Evolutionary conservation across 2,888 invertebrate genomes (phyloP).

Genomic region (Meandrusa payeni): DNA sequence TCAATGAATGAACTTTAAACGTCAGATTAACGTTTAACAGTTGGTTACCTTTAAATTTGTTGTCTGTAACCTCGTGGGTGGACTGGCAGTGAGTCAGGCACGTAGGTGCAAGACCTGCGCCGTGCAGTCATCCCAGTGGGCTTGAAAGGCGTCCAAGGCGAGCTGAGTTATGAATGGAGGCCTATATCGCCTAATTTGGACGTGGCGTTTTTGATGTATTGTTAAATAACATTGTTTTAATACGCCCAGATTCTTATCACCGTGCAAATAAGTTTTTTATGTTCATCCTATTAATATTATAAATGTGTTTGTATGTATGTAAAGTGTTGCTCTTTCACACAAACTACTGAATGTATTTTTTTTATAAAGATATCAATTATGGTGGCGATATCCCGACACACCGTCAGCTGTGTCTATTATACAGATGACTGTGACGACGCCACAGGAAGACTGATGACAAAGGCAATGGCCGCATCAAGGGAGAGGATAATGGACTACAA

Average conservation of each 20-base stretch:
- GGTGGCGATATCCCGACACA: too few species aligned
- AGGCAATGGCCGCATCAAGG: too few species aligned
- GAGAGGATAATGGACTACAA: too few species aligned
- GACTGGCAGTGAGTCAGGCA: constrained; percentile 10
- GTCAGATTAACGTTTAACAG: constrained; percentile 1
- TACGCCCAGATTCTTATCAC: background rate
- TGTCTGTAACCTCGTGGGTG: constrained; percentile 10
- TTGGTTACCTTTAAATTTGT: background rate
- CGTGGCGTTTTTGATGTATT: constrained; percentile 3
- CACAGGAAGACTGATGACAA: too few species aligned
- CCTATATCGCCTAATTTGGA: constrained; percentile 20
- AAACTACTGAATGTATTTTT: too few species aligned
- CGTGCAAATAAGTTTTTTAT: too few species aligned
- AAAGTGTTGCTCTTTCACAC: too few species aligned
- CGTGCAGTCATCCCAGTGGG: constrained; percentile 8
- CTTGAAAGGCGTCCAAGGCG: constrained; percentile 18
- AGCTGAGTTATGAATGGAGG: constrained; percentile 23
- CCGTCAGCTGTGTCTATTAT: too few species aligned
- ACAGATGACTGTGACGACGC: too few species aligned
- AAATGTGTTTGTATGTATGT: too few species aligned
- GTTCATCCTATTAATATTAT: too few species aligned
- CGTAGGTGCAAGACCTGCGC: constrained; percentile 8
- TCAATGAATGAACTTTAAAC: background rate
- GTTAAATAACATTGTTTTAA: constrained; percentile 9
- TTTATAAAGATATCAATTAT: too few species aligned